Conservation (phyloP, 2,113 vertebrate genomes). For the Saguinus midas region DNA sequence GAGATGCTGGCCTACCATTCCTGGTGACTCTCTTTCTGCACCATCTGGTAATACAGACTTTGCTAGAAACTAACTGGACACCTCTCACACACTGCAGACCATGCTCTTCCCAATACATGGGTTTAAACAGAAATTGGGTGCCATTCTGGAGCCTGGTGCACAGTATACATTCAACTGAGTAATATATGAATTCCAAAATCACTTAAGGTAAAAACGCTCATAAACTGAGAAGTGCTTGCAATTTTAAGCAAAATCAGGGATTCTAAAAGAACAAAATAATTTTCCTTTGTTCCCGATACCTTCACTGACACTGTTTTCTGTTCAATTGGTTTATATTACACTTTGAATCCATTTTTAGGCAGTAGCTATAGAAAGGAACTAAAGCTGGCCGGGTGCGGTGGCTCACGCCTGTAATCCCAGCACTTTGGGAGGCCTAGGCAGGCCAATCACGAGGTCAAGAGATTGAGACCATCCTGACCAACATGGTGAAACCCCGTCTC, state of each 20-base stretch:
- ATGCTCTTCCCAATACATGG: background rate
- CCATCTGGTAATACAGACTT: background rate
- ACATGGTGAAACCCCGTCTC: too few species aligned
- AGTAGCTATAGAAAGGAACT: constrained; percentile 23
- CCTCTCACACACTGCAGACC: background rate
- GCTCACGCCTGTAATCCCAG: too few species aligned
- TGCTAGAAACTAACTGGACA: background rate
- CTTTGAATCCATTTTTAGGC: constrained; percentile 37
- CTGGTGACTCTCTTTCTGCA: background rate
- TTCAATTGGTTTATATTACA: constrained; percentile 7
- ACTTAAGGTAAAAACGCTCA: constrained; percentile 30
- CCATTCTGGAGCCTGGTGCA: constrained; percentile 1
- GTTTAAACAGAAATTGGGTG: background rate
- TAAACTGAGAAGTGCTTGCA: background rate
- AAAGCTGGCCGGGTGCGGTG: background rate
- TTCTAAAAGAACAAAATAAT: background rate
- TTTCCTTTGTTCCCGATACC: constrained; percentile 14
- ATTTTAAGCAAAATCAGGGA: background rate
- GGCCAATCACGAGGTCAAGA: too few species aligned
- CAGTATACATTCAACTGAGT: background rate
- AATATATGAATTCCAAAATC: constrained; percentile 9
- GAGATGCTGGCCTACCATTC: background rate
- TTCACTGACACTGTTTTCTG: background rate
- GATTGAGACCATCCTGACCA: too few species aligned
- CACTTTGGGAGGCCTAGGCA: too few species aligned